Conservation (phyloP, 2,797 vertebrate genomes). For the Oreochromis grahami region DNA sequence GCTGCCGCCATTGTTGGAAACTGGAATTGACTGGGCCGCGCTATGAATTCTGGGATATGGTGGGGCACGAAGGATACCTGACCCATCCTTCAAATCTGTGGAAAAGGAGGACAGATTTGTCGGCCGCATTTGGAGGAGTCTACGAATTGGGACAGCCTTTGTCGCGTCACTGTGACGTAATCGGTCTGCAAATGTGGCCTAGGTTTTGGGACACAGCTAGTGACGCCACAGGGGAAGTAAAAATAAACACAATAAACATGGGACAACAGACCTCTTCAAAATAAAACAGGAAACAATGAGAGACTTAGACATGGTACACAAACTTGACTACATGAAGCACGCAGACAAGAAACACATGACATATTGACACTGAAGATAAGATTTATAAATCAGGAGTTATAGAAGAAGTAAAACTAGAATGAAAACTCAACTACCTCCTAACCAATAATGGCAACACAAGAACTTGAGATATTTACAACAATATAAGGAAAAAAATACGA, state of each 20-base stretch:
- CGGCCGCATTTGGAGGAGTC: neutral
- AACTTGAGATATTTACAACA: neutral
- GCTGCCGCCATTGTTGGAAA: neutral
- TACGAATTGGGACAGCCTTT: neutral
- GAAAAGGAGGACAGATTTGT: neutral
- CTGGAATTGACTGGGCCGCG: neutral
- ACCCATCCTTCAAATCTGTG: neutral
- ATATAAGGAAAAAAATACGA: neutral
- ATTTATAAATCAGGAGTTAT: neutral
- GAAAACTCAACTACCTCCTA: neutral
- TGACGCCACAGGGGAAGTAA: neutral
- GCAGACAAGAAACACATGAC: neutral
- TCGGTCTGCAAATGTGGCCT: neutral
- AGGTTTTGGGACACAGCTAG: neutral
- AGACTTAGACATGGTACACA: neutral
- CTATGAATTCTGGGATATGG: neutral
- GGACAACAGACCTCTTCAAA: neutral
- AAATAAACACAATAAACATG: neutral
- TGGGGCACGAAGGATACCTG: accelerated
- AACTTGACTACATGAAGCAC: neutral
- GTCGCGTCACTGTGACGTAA: neutral
- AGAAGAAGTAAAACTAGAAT: neutral
- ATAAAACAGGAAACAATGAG: neutral
- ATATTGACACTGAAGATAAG: neutral
- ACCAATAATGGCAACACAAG: neutral